Evolutionary conservation across 2,113 vertebrate genomes (phyloP).

Genomic region (Notothenia coriiceps): DNA sequence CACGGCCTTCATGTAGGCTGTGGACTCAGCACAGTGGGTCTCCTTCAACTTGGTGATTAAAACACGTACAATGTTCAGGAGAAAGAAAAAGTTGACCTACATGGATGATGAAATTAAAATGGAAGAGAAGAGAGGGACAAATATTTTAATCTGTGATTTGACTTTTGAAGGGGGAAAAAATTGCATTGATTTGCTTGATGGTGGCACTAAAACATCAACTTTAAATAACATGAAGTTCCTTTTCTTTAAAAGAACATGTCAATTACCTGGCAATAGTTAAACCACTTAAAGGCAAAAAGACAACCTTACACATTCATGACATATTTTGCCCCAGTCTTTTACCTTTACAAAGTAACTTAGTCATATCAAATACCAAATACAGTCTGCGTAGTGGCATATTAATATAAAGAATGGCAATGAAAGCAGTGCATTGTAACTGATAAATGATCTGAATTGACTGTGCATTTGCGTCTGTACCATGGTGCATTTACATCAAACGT

Average conservation of each 20-base stretch:
- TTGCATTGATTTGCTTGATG: slow-evolving; percentile 29
- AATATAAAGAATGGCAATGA: background rate
- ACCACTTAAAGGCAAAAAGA: background rate
- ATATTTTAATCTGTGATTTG: background rate
- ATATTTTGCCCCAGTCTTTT: background rate
- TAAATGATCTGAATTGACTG: background rate
- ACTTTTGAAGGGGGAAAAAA: background rate
- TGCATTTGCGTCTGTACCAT: background rate
- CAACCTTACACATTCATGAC: background rate
- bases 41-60: slow-evolving; percentile 86
- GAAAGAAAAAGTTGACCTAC: slow-evolving; percentile 87
- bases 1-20: slow-evolving; percentile 86
- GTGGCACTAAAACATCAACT: slow-evolving; percentile 29
- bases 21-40: slow-evolving; percentile 83
- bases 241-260: background rate
- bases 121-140: background rate
- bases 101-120: background rate
- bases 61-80: slow-evolving; percentile 87
- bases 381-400: background rate
- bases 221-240: background rate
- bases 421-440: background rate
- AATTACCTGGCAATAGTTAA: background rate
- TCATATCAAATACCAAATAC: background rate
- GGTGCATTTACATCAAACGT: background rate
- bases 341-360: background rate